Percentiles rank a stretch among this genome's conserved stretches.
Evolutionary conservation across 2,888 invertebrate genomes (phyloP).

Genomic region (Notocelia uddmanniana): DNA sequence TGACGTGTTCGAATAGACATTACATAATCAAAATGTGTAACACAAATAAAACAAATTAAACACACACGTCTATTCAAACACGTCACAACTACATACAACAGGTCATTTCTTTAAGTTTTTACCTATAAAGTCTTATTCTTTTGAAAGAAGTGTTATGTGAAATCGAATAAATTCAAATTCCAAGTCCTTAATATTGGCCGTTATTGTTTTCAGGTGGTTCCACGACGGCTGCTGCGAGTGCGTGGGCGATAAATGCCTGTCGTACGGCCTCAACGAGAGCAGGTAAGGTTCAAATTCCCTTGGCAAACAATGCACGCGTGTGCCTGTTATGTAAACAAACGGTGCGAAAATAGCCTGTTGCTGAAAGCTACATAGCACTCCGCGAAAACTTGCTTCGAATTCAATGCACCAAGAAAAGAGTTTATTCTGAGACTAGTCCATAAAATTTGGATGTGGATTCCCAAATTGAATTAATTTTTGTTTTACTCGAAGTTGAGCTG

Average conservation of each 20-base stretch:
- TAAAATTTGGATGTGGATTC: no score
- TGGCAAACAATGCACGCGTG: conserved; percentile 29
- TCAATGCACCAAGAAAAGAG: background rate
- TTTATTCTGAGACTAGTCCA: background rate
- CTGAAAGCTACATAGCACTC: conserved; percentile 36
- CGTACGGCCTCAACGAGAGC: conserved; percentile 95
- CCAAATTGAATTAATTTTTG: background rate
- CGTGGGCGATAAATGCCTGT: conserved; percentile 94
- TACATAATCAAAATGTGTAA: no score
- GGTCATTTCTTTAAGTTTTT: no score
- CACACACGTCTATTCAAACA: no score
- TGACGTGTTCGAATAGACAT: no score
- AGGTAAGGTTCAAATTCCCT: conserved; percentile 76
- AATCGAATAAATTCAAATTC: background rate
- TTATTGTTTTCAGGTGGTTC: conserved; percentile 92
- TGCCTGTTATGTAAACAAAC: conserved; percentile 40
- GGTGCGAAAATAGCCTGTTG: conserved; percentile 41
- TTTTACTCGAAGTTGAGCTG: background rate
- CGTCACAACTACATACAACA: no score
- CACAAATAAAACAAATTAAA: no score
- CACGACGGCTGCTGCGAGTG: conserved; percentile 98
- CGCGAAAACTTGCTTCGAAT: conserved; percentile 3
- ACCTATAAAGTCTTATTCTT: no score
- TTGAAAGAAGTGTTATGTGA: no score
- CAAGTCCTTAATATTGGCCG: background rate